A percentile compares a stretch with the other conserved stretches of the same genome.
These are phyloP conservation scores for Crossaster papposus DNA, from an alignment of 53 echinoderm and acorn worm species.

Conservation along the genomic window DNA sequence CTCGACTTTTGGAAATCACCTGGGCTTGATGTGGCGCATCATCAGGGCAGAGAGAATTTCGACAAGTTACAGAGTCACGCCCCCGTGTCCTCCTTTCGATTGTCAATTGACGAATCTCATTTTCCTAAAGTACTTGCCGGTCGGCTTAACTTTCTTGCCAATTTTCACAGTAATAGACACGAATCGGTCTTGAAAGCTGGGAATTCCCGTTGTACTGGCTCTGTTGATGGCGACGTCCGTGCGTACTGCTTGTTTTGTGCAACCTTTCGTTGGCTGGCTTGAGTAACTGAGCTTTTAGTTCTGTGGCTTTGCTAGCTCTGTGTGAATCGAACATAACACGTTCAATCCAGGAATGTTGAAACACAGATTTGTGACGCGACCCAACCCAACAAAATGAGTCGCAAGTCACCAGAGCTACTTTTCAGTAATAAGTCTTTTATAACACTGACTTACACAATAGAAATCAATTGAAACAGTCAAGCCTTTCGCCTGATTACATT, in stretches of 20 bases:
- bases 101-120: too few relatives aligned
- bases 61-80: too few relatives aligned
- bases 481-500: too few relatives aligned
- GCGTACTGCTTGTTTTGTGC: background rate
- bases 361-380: background rate
- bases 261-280: background rate
- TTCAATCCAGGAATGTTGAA: background rate
- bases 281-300: constrained; percentile 3
- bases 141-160: background rate
- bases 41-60: too few relatives aligned
- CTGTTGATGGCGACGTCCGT: background rate
- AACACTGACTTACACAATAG: background rate
- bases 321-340: background rate
- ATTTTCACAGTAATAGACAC: background rate
- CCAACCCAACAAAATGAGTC: too few relatives aligned
- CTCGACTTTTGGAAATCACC: too few relatives aligned
- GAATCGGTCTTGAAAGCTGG: background rate
- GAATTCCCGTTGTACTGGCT: background rate
- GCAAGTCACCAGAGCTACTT: too few relatives aligned
- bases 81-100: too few relatives aligned
- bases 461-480: too few relatives aligned
- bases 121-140: background rate
- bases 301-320: constrained; percentile 40
- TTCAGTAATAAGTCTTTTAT: background rate
- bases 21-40: too few relatives aligned